phyloP scores from a whole-genome alignment of 53 echinoderm and acorn worm species.

The Henricia sp. region DNA sequence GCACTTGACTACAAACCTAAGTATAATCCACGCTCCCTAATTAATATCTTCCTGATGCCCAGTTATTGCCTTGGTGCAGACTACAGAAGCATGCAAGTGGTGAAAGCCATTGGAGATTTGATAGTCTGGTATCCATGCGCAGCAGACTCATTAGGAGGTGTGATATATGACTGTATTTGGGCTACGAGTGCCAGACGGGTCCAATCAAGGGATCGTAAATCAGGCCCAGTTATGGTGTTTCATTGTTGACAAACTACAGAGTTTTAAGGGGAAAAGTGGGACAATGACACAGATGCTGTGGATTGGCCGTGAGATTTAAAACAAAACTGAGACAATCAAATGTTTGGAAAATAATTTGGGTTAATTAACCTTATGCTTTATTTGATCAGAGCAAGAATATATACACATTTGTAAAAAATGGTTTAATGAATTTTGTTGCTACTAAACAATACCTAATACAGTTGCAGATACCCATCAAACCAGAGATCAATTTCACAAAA shows the following conservation, averaged over 20 bases:
- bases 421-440: too few relatives aligned
- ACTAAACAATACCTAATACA: too few relatives aligned
- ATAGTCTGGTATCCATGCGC: slow-evolving; percentile 15
- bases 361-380: too few relatives aligned
- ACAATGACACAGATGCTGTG: not conserved
- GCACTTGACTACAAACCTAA: too few relatives aligned
- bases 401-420: too few relatives aligned
- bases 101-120: not conserved
- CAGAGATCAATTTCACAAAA: too few relatives aligned
- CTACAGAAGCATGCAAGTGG: slow-evolving; percentile 7
- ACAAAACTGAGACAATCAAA: too few relatives aligned
- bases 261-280: slow-evolving; percentile 4
- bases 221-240: slow-evolving; percentile 1
- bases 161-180: slow-evolving; percentile 55
- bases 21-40: slow-evolving; percentile 2
- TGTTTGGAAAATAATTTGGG: too few relatives aligned
- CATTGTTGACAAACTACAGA: slow-evolving; percentile 54
- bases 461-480: too few relatives aligned
- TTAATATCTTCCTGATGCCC: slow-evolving; percentile 45
- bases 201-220: slow-evolving; percentile 48
- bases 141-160: slow-evolving; percentile 48
- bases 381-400: too few relatives aligned
- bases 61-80: not conserved
- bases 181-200: slow-evolving; percentile 48
- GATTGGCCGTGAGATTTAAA: too few relatives aligned